Evolutionary conservation across 2,888 invertebrate species (phyloP).

Genomic region (Drosophila rellima): DNA sequence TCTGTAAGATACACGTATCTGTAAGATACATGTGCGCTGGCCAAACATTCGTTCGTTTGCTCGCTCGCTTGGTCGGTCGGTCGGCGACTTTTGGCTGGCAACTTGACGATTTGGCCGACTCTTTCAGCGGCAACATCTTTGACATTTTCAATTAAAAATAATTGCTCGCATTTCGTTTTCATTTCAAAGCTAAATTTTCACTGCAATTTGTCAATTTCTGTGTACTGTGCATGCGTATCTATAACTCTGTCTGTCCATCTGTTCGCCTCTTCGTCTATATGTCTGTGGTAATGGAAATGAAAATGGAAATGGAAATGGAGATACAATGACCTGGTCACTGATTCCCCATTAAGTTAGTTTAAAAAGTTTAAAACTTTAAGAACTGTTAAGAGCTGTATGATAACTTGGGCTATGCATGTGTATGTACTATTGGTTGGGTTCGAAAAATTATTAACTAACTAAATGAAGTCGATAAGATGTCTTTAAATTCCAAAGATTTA

Average conservation of each 20-base stretch:
- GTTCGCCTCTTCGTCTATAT: slow-evolving; percentile 14
- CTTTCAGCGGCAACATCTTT: slow-evolving; percentile 67
- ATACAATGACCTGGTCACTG: slow-evolving; percentile 56
- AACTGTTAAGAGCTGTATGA: background rate
- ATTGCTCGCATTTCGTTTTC: slow-evolving; percentile 79
- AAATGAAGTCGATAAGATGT: too few relatives aligned
- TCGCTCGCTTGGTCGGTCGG: background rate
- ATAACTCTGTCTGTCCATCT: slow-evolving; percentile 14
- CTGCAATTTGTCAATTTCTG: slow-evolving; percentile 75
- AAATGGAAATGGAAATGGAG: slow-evolving; percentile 36
- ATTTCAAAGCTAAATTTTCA: slow-evolving; percentile 65
- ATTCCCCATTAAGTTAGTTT: slow-evolving; percentile 24
- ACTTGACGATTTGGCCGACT: slow-evolving; percentile 60
- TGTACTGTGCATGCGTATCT: slow-evolving; percentile 44
- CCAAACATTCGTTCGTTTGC: background rate
- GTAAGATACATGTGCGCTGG: slow-evolving; percentile 22
- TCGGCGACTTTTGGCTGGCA: slow-evolving; percentile 44
- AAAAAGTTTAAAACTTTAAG: background rate
- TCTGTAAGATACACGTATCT: slow-evolving; percentile 25
- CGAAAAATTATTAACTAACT: too few relatives aligned
- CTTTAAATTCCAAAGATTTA: too few relatives aligned
- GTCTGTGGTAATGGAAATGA: slow-evolving; percentile 11
- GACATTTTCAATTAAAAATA: slow-evolving; percentile 83
- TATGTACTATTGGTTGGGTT: background rate
- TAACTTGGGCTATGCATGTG: background rate